Evolutionary conservation across 2,888 invertebrate genomes (phyloP).

Genomic region (Pyrgus malvae): DNA sequence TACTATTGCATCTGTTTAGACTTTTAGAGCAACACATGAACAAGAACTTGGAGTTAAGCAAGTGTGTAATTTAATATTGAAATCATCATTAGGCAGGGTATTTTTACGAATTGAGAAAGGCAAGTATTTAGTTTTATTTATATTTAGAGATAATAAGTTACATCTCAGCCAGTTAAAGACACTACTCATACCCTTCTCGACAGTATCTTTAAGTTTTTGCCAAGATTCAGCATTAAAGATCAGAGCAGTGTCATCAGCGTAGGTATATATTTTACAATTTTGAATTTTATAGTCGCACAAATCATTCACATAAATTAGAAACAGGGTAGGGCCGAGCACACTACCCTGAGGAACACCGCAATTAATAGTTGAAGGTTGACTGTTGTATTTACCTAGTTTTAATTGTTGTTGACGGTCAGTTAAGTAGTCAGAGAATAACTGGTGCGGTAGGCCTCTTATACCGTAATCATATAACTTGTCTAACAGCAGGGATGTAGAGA

Average conservation of each 20-base stretch:
- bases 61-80: not conserved
- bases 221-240: constrained; percentile 20
- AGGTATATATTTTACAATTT: constrained; percentile 22
- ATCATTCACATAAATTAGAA: constrained; percentile 8
- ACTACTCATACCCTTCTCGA: constrained; percentile 1
- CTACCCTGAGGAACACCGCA: constrained; percentile 26
- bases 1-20: not conserved
- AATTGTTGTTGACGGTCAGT: constrained; percentile 1
- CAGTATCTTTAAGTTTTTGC: constrained; percentile 2
- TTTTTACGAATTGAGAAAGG: constrained; percentile 6
- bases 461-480: constrained; percentile 14
- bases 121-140: constrained; percentile 20
- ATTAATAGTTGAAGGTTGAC: not conserved
- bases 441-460: constrained; percentile 13
- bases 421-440: constrained; percentile 1
- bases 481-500: constrained; percentile 3
- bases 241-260: constrained; percentile 24
- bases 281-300: constrained; percentile 3
- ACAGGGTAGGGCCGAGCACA: constrained; percentile 20
- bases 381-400: not conserved
- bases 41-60: not conserved
- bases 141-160: constrained; percentile 22
- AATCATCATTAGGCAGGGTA: not conserved
- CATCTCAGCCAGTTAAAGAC: constrained; percentile 8
- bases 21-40: not conserved